Base-by-base conservation (phyloP, 2,113 vertebrate genomes). In the Anguilla rostrata region DNA sequence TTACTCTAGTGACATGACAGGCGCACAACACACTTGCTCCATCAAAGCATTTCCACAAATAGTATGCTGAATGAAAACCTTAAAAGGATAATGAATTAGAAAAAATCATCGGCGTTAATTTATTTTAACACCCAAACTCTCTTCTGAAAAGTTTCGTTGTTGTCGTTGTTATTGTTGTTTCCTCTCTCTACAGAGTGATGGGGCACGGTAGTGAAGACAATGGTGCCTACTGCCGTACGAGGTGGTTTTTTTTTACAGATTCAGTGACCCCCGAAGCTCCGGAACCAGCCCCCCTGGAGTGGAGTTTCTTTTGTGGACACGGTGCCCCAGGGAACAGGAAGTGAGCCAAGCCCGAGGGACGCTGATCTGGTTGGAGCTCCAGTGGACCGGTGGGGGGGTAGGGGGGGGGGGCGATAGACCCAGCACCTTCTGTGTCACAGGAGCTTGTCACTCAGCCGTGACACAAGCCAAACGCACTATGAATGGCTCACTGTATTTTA, bases 401-500 rank as follows among this genome's bases (percentile, higher is more conserved):
- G 43, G 57, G 57, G 57, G 57, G 26, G 22, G 71, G 83, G 88
- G 87, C 83, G 84, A 81, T 81, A 87, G 86, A 86, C 85, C 88
- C 82, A 80, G 84, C 88, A 83, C 88, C 88, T 92, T 34, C 34
- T 34, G 92, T 92, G 92, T 90, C 89, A 89, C 89, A 86, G 88
- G 34, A 84, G 89, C 90, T 89, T 85, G 90, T 81, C 53, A 86
- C 91, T 92, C 92, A 95, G 92, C 93, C 94, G 93, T 92, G 91
- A 84, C 89, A 87, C 20, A 86, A 83, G 57, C 66, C 91, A 88
- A 85, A 89, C 89, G 86, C 87, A 66, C 34, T 0, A 90, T 86
- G 87, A 89, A 87, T 93, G 89, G 88, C 90, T 90, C 89, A 89
- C 93, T 92, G 90, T 91, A 93, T 92, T 92, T 89, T 92, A 91